Evolutionary conservation across 2,888 invertebrate genomes (phyloP).

Genomic region (Malachius bipustulatus): DNA sequence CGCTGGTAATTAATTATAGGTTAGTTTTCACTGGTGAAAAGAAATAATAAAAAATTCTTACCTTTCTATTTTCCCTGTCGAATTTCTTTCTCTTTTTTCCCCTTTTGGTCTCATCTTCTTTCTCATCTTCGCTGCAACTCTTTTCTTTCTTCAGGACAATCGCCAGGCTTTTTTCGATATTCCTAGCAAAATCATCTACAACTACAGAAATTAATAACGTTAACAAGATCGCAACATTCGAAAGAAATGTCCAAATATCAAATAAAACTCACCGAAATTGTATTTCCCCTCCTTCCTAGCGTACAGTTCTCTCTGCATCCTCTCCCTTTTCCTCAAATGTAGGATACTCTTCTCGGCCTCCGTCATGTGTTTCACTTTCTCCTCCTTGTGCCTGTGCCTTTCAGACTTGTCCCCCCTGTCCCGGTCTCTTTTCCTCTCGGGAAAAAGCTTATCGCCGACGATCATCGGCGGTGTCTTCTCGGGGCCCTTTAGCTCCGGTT

Average conservation of each 20-base stretch:
- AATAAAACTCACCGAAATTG: not conserved
- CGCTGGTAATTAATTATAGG: slow-evolving; percentile 25
- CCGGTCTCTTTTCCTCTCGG: slow-evolving; percentile 1
- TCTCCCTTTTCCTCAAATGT: slow-evolving; percentile 33
- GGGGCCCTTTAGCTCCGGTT: slow-evolving; percentile 8
- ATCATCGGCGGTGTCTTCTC: slow-evolving; percentile 9
- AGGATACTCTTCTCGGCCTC: slow-evolving; percentile 37
- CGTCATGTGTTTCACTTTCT: slow-evolving; percentile 32
- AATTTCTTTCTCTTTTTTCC: slow-evolving; percentile 47
- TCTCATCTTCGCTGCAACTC: slow-evolving; percentile 28
- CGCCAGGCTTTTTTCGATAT: slow-evolving; percentile 66
- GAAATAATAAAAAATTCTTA: slow-evolving; percentile 24
- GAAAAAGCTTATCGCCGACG: not conserved
- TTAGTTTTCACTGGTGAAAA: not conserved
- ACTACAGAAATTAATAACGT: slow-evolving; percentile 14
- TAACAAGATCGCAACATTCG: not conserved
- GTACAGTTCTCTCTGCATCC: slow-evolving; percentile 27
- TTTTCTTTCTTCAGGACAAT: slow-evolving; percentile 59
- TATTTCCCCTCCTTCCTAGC: slow-evolving; percentile 5
- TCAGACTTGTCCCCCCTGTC: slow-evolving; percentile 14
- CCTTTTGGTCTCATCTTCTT: slow-evolving; percentile 42
- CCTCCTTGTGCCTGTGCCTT: slow-evolving; percentile 25
- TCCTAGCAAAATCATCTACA: slow-evolving; percentile 65
- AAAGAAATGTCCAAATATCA: not conserved
- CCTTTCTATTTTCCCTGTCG: slow-evolving; percentile 37